These are phyloP conservation scores for Trissolcus japonicus DNA, from an alignment of 2,888 invertebrate species.

Conservation along the genomic window DNA sequence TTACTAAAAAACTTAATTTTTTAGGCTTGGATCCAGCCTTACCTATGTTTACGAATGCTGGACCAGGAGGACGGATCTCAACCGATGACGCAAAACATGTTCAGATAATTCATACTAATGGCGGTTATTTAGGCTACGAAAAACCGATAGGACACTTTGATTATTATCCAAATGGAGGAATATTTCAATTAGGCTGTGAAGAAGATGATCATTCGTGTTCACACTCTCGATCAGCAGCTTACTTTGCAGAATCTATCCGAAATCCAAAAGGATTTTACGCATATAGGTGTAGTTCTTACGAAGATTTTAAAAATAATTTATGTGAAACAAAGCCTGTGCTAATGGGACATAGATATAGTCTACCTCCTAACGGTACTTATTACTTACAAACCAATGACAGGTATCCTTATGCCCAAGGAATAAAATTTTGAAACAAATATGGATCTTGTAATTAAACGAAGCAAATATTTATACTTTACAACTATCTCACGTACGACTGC, in stretches of 20 bases:
- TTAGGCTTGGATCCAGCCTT: constrained; percentile 75
- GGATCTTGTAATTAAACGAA: too few relatives aligned
- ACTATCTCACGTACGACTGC: too few relatives aligned
- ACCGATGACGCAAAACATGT: constrained; percentile 71
- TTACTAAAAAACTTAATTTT: too few relatives aligned
- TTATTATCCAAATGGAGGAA: constrained; percentile 75
- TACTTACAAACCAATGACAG: constrained; percentile 60
- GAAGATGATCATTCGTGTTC: constrained; percentile 56
- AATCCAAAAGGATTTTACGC: constrained; percentile 51
- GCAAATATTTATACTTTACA: too few relatives aligned
- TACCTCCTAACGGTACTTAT: constrained; percentile 59
- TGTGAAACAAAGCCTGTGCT: constrained; percentile 37
- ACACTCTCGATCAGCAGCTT: constrained; percentile 61
- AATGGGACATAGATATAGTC: constrained; percentile 50
- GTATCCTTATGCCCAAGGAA: constrained; percentile 63
- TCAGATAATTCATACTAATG: constrained; percentile 74
- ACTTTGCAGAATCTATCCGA: constrained; percentile 64
- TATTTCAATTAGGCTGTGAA: constrained; percentile 67
- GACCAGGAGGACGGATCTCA: constrained; percentile 66
- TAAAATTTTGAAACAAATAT: neutral
- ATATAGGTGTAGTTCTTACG: constrained; percentile 47
- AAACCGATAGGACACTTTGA: constrained; percentile 71
- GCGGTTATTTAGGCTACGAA: constrained; percentile 68
- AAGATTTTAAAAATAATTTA: constrained; percentile 16
- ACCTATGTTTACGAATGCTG: constrained; percentile 67